These are phyloP conservation scores for Cantharis rufa DNA, from an alignment of 2,888 invertebrate genomes.

Conservation along the genomic window DNA sequence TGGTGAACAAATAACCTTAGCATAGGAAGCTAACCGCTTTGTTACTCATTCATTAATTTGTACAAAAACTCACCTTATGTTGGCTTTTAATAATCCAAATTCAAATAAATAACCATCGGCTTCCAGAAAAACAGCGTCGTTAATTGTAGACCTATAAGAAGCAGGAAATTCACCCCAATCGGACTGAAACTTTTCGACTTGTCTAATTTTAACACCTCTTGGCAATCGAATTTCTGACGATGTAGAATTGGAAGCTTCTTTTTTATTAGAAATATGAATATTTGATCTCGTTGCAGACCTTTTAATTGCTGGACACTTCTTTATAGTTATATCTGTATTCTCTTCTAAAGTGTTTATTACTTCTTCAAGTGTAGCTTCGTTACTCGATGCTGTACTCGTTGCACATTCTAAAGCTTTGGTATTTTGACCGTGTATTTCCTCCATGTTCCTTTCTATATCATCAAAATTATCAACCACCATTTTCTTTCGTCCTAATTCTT, in stretches of 20 bases:
- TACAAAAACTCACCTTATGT: slow-evolving; percentile 36
- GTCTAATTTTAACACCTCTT: slow-evolving; percentile 34
- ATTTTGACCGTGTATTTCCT: slow-evolving; percentile 24
- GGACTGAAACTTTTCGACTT: slow-evolving; percentile 36
- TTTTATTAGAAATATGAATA: slow-evolving; percentile 4
- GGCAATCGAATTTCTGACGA: slow-evolving; percentile 35
- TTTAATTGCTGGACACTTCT: background rate
- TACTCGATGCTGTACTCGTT: background rate
- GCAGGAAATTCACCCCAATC: slow-evolving; percentile 39
- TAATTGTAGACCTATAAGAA: slow-evolving; percentile 36
- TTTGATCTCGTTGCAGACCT: slow-evolving; percentile 11
- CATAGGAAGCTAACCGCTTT: too few species aligned
- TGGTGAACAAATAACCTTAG: too few species aligned
- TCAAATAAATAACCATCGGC: slow-evolving; percentile 48
- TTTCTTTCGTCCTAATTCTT: background rate
- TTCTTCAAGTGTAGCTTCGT: slow-evolving; percentile 14
- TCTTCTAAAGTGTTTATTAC: slow-evolving; percentile 22
- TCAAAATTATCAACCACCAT: slow-evolving; percentile 8
- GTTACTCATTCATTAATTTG: background rate
- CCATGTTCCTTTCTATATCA: slow-evolving; percentile 30
- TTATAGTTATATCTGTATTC: background rate
- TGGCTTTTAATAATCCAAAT: slow-evolving; percentile 43
- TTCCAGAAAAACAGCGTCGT: slow-evolving; percentile 40
- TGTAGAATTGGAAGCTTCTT: slow-evolving; percentile 3
- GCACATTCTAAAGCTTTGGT: background rate